Base-by-base conservation (phyloP, 2,113 vertebrate species). In the Thoracochromis brauschi region DNA sequence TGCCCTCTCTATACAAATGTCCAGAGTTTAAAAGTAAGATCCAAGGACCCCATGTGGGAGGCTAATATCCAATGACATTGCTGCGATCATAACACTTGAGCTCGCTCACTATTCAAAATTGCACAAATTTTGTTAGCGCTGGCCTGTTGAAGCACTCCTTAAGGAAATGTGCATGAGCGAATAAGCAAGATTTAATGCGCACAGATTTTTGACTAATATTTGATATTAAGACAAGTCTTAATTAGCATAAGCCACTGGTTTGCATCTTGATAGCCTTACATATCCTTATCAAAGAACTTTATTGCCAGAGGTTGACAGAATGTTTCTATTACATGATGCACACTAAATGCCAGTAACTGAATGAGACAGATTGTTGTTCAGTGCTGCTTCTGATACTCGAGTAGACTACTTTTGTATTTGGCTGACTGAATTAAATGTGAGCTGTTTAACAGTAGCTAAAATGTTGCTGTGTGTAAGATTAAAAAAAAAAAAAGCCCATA, bases 121-220 rank as follows among this genome's bases (percentile, higher is more conserved):
- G 89, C 57, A 87, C 75, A 81, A 31, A 42, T 60, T 87, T 75
- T 81, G 63, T 86, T 54, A 85, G 86, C 91, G 86, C 92, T 91
- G 93, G 88, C 83, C 85, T 81, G 73, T 85, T 86, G 19, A 83
- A 84, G 71, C 68, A 84, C 86, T 88, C 60, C 75, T 65, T 90
- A 85, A 83, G 65, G 71, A 91, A 92, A 87, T 85, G 88, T 87
- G 88, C 91, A 94, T 90, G 92, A 88, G 83, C 16, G 85, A 89
- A 83, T 82, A 80, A 85, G 33, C 53, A 79, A 85, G 35, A 90
- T 63, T 86, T 86, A 57, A 89, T 89, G 91, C 87, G 40, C 82
- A 73, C 42, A 79, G 40, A 82, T 82, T 90, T 85, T 85, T 71
- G 8, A 86, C 19, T 73, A 65, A 75, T 31, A 73, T 68, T 82